A percentile compares a stretch with the other conserved stretches of the same genome.
Evolutionary conservation across 2,113 vertebrate species (phyloP).

Genomic region (Ctenodactylus gundi): DNA sequence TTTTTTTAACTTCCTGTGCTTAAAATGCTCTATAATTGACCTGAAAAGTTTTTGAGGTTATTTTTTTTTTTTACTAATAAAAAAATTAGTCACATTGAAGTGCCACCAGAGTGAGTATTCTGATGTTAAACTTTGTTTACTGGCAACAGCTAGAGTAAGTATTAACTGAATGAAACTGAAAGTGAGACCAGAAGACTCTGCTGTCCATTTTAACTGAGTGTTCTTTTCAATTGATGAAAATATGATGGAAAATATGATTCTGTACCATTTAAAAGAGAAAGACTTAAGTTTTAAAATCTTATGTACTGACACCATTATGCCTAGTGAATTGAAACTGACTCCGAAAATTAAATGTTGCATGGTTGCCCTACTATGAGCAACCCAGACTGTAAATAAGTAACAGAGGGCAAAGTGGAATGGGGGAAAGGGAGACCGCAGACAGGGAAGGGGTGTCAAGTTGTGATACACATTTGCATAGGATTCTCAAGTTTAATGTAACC

Average conservation of each 20-base stretch:
- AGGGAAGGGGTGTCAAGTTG: no score
- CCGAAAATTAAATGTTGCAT: no score
- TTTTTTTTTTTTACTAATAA: constrained; percentile 25
- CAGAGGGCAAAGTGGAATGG: no score
- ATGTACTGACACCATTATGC: no score
- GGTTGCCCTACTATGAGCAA: no score
- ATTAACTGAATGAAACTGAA: neutral
- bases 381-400: no score
- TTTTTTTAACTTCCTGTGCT: constrained; percentile 6
- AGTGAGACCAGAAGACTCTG: neutral
- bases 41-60: neutral
- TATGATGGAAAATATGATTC: neutral
- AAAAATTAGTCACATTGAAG: neutral
- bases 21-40: constrained; percentile 6
- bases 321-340: no score
- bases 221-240: neutral
- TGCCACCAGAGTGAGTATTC: neutral
- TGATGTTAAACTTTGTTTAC: neutral
- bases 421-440: no score
- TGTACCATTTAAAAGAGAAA: constrained; percentile 19
- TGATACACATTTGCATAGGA: no score
- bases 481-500: no score
- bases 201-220: neutral
- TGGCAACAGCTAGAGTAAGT: neutral
- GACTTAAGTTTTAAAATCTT: neutral